Evolutionary conservation across 2,888 invertebrate species (phyloP).

Genomic region (Orthosia gothica): DNA sequence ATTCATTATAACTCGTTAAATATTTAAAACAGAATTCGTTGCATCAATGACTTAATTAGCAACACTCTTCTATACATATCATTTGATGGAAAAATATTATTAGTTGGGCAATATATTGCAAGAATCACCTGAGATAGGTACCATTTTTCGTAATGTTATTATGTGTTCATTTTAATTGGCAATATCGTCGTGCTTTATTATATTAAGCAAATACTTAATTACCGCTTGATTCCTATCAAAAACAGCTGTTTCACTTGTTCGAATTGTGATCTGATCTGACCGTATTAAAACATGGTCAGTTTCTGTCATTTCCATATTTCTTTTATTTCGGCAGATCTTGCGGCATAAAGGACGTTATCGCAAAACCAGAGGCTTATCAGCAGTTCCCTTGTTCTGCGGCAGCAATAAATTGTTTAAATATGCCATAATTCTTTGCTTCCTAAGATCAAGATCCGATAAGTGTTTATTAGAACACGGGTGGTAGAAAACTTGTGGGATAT

Average conservation of each 20-base stretch:
- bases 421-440: constrained; percentile 89
- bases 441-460: constrained; percentile 86
- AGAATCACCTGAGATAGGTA: constrained; percentile 18
- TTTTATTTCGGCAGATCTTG: constrained; percentile 77
- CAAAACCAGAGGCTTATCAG: constrained; percentile 86
- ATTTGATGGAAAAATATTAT: constrained; percentile 45
- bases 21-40: constrained; percentile 86
- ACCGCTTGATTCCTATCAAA: constrained; percentile 17
- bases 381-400: constrained; percentile 85
- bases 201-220: constrained; percentile 11
- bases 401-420: constrained; percentile 90
- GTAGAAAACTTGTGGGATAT: constrained; percentile 84
- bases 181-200: not conserved
- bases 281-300: constrained; percentile 37
- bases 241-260: constrained; percentile 24
- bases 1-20: constrained; percentile 88
- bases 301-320: constrained; percentile 60
- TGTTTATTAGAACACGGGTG: constrained; percentile 89
- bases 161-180: constrained; percentile 6
- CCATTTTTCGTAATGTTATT: not conserved
- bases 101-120: constrained; percentile 28
- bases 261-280: constrained; percentile 38
- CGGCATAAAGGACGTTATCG: constrained; percentile 82
- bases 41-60: constrained; percentile 79
- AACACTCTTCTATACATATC: constrained; percentile 46